Evolutionary conservation across 2,888 invertebrate species (phyloP).

Genomic region (Allophyes oxyacanthae): DNA sequence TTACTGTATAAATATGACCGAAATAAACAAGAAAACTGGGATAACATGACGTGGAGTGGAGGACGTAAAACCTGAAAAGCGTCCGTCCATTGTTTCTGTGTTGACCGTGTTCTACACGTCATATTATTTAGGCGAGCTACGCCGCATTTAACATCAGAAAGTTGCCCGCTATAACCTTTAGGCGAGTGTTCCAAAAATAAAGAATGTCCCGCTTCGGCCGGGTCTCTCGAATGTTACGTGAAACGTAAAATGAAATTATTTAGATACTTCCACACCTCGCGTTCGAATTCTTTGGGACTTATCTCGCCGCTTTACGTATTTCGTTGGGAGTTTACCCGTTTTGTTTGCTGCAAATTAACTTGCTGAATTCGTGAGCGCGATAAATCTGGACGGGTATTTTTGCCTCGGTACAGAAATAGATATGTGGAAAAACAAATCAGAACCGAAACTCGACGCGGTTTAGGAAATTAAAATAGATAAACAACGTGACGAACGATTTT

Average conservation of each 20-base stretch:
- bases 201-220: conserved; percentile 59
- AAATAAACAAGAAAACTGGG: conserved; percentile 39
- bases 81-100: conserved; percentile 37
- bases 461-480: too few species aligned
- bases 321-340: conserved; percentile 44
- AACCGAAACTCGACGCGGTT: conserved; percentile 4
- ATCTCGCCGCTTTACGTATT: conserved; percentile 54
- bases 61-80: conserved; percentile 45
- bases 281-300: conserved; percentile 61
- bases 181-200: conserved; percentile 56
- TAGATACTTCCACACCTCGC: conserved; percentile 61
- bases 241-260: conserved; percentile 69
- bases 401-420: conserved; percentile 5
- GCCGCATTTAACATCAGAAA: conserved; percentile 51
- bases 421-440: conserved; percentile 6
- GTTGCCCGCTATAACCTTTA: conserved; percentile 49
- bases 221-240: conserved; percentile 56
- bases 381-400: conserved; percentile 17
- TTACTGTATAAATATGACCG: not conserved
- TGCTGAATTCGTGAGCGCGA: conserved; percentile 24
- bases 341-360: conserved; percentile 56
- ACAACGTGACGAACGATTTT: too few species aligned
- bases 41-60: conserved; percentile 41
- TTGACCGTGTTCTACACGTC: conserved; percentile 35
- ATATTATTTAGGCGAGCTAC: conserved; percentile 53